These are phyloP conservation scores for Micronycteris hirsuta DNA, from an alignment of 2,113 vertebrate genomes.

Conservation along the genomic window DNA sequence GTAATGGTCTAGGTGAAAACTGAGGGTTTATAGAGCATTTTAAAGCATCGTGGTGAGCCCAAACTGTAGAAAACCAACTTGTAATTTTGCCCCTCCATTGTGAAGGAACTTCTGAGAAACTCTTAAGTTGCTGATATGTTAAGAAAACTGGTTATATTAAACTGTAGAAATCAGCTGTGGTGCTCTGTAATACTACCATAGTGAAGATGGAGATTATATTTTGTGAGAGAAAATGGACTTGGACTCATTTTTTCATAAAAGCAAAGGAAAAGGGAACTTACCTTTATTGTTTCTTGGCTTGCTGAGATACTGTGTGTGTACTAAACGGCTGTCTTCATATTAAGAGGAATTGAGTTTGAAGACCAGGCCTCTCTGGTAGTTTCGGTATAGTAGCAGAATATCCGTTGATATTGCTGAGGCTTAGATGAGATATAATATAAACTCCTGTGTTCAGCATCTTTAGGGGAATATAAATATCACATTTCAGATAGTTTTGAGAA, in stretches of 20 bases:
- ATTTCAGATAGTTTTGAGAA: slow-evolving; percentile 7
- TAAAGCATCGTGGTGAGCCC: background rate
- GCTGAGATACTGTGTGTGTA: background rate
- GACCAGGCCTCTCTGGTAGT: background rate
- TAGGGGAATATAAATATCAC: slow-evolving; percentile 7
- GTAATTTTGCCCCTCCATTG: background rate
- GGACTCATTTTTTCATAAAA: slow-evolving; percentile 21
- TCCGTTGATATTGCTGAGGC: background rate
- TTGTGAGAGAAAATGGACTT: slow-evolving; percentile 47
- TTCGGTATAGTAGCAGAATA: slow-evolving; percentile 18
- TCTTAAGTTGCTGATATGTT: background rate
- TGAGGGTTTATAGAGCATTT: background rate
- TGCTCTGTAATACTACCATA: background rate
- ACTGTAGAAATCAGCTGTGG: background rate
- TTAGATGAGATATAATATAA: background rate
- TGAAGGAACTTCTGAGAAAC: background rate
- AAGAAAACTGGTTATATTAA: slow-evolving; percentile 36
- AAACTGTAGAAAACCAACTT: background rate
- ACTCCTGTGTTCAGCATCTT: background rate
- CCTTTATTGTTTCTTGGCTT: slow-evolving; percentile 12
- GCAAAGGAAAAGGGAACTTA: background rate
- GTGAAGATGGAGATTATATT: slow-evolving; percentile 25
- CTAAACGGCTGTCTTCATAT: slow-evolving; percentile 3
- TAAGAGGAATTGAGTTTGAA: slow-evolving; percentile 22
- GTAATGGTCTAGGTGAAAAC: background rate